phyloP scores from a whole-genome alignment of 2,797 vertebrate genomes.

The Parauchenoglanis punctatus region DNA sequence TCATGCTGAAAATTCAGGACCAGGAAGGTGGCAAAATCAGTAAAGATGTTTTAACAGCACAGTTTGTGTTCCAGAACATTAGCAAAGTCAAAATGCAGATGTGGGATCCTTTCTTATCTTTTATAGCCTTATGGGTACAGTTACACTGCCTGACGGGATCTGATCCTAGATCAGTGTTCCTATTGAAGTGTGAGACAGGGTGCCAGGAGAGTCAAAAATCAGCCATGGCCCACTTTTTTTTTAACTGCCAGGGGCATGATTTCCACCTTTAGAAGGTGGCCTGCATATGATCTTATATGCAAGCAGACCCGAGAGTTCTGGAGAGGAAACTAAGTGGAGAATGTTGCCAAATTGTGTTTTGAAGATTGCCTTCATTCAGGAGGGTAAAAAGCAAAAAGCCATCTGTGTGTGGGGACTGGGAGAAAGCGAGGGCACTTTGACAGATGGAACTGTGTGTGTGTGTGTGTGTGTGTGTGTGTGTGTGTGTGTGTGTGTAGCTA shows the following conservation, averaged over 20 bases:
- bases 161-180: constrained; percentile 15
- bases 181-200: constrained; percentile 10
- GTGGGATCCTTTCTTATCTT: background rate
- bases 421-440: constrained; percentile 34
- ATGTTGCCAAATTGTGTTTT: constrained; percentile 24
- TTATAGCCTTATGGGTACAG: constrained; percentile 16
- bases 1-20: background rate
- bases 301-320: background rate
- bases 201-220: constrained; percentile 19
- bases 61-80: background rate
- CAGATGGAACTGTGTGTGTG: constrained; percentile 43
- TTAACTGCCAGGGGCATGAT: background rate
- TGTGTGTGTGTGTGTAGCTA: constrained; percentile 18
- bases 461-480: background rate
- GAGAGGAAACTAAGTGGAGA: background rate
- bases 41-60: constrained; percentile 1
- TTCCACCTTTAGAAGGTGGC: constrained; percentile 15
- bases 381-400: constrained; percentile 29
- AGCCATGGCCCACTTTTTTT: constrained; percentile 17
- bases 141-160: constrained; percentile 15
- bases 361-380: constrained; percentile 15
- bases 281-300: constrained; percentile 15
- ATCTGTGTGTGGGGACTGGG: constrained; percentile 38
- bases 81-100: constrained; percentile 28
- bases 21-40: background rate